Conservation (phyloP, 2,888 invertebrate genomes). For the Pseudeuparius sepicola region DNA sequence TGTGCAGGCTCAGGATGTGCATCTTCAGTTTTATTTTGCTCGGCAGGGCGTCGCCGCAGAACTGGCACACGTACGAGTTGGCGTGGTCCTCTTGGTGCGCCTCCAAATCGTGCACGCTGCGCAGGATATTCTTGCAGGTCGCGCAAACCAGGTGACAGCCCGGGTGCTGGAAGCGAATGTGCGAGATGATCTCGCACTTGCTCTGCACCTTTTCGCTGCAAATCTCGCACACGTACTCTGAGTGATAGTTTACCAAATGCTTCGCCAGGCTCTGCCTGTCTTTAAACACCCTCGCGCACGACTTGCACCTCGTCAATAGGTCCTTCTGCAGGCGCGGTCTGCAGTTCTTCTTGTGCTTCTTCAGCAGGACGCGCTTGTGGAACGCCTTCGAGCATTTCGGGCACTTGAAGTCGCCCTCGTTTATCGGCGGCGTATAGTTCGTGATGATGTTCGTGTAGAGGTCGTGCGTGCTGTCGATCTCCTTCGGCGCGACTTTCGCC, state of each 20-base stretch:
- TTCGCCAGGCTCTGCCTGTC: conserved; percentile 46
- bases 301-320: conserved; percentile 45
- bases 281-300: conserved; percentile 47
- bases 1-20: conserved; percentile 47
- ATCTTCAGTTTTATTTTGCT: conserved; percentile 49
- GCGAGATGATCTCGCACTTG: conserved; percentile 47
- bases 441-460: conserved; percentile 39
- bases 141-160: conserved; percentile 45
- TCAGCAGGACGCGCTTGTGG: conserved; percentile 44
- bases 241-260: conserved; percentile 46
- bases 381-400: conserved; percentile 47
- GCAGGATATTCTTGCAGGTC: conserved; percentile 43
- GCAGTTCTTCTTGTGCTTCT: conserved; percentile 50
- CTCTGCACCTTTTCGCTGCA: conserved; percentile 45
- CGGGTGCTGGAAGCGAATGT: conserved; percentile 46
- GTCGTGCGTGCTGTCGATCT: conserved; percentile 36
- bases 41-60: conserved; percentile 47
- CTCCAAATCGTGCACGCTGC: conserved; percentile 43
- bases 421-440: conserved; percentile 38
- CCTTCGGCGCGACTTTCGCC: conserved; percentile 31
- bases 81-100: conserved; percentile 45
- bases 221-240: conserved; percentile 44
- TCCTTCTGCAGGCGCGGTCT: conserved; percentile 41
- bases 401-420: conserved; percentile 43
- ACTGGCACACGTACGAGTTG: conserved; percentile 46